These are phyloP conservation scores for Pedionomus torquatus DNA, from an alignment of 2,113 vertebrate genomes.

Conservation along the genomic window DNA sequence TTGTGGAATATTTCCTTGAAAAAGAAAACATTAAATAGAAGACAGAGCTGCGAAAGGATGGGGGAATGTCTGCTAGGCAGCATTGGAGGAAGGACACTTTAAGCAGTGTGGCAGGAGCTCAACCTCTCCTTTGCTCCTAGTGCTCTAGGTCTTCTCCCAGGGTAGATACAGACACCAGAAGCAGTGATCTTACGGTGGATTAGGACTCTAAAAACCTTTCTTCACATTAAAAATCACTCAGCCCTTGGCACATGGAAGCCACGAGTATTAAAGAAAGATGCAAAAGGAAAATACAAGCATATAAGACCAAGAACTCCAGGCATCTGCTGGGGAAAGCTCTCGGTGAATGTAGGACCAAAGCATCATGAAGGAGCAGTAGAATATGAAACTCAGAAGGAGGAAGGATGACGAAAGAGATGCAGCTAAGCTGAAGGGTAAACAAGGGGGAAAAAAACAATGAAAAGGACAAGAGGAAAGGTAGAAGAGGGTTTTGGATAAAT, in stretches of 20 bases:
- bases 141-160: neutral
- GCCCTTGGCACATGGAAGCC: neutral
- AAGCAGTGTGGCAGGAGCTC: neutral
- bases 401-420: neutral
- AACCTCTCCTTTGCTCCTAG: neutral
- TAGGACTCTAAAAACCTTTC: neutral
- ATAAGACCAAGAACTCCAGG: neutral
- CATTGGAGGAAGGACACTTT: neutral
- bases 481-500: neutral
- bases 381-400: neutral
- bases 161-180: neutral
- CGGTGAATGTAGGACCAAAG: neutral
- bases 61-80: neutral
- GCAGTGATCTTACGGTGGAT: neutral
- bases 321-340: neutral
- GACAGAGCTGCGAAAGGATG: neutral
- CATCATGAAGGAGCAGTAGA: neutral
- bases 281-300: neutral
- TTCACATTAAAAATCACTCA: neutral
- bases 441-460: neutral
- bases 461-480: neutral
- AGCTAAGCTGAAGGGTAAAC: neutral
- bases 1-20: neutral
- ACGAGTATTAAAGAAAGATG: neutral
- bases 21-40: neutral